Base-by-base conservation (phyloP, 1,140 invertebrate genomes). In the Ceratosolen fusciceps region DNA sequence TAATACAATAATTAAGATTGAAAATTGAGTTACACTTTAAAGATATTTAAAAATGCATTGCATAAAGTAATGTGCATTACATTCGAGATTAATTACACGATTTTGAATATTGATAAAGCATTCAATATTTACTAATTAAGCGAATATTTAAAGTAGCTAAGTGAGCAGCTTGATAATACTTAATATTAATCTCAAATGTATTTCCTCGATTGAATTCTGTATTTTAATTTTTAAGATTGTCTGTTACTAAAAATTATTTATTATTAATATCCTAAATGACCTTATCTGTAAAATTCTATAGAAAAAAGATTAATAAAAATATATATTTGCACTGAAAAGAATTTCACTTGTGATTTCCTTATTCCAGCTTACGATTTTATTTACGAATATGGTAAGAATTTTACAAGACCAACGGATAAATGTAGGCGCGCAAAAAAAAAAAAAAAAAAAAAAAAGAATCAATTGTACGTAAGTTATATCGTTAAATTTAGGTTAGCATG, bases 251-350 rank as follows among this genome's bases (percentile, higher is more conserved):
- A 77, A 0, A 67, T 54, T 43, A 65, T 56, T 9, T 43, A 26
- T 71, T 19, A 19, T 73, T 10, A 73, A 76, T 67, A 65, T 26
- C 19, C 8, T 65, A 34, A 37, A 71, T 26, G 34, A 75, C 71
- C 34, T 31, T 2, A 76, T 26, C 12, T 76, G 71, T 77, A 77
- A 76, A 80, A 65, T 65, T 73, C 54, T 77, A 77, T 77, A 76
- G 74, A 75, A 47, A 54, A 26, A n/a, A n/a, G n/a, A 73, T 56
- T 77, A 65, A 67, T 74, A 52, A 67, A 77, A 62, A 54, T 74
- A 81, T 80, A 81, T 77, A 80, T 80, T 80, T 80, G 52, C 73
- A 80, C 58, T 80, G 34, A 21, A 70, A 62, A 79, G 34, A 21
- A 39, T 65, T 67, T 19, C n/a, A 58, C 39, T 37, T 58, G 8